Evolutionary conservation across 1,140 invertebrate species (phyloP).

Genomic region (Gyrodactylus bullatarudis): DNA sequence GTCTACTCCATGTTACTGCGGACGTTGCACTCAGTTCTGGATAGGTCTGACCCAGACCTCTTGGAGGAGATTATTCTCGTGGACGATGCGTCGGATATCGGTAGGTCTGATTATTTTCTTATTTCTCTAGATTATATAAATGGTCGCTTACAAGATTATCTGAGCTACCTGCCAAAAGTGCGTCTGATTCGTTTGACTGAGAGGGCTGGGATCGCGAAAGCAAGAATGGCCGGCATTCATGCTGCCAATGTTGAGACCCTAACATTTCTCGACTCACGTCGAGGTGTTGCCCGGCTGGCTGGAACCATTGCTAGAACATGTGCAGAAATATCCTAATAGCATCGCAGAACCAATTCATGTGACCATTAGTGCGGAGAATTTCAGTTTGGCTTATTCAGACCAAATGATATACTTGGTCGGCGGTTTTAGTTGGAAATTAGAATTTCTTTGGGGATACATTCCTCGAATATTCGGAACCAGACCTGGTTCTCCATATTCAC

Average conservation of each 20-base stretch:
- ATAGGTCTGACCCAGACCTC: conserved; percentile 34
- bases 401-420: no score
- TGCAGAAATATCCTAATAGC: neutral
- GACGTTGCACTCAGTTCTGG: conserved; percentile 49
- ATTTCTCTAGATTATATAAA: neutral
- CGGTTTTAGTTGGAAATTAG: neutral
- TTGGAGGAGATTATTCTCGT: conserved; percentile 49
- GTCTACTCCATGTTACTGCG: conserved; percentile 40
- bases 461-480: neutral
- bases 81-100: conserved; percentile 29
- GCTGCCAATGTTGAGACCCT: conserved; percentile 51
- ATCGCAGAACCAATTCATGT: neutral
- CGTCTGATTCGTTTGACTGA: conserved; percentile 27
- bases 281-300: conserved; percentile 66
- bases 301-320: neutral
- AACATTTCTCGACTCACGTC: conserved; percentile 78
- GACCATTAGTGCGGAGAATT: neutral
- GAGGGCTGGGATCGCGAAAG: conserved; percentile 65
- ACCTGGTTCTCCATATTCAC: neutral
- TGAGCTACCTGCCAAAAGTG: conserved; percentile 9
- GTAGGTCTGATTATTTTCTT: neutral
- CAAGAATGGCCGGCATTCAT: conserved; percentile 47
- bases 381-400: neutral
- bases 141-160: conserved; percentile 7
- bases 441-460: neutral